Conservation (phyloP, 2,888 invertebrate genomes). For the Dicroscelio sp. region DNA sequence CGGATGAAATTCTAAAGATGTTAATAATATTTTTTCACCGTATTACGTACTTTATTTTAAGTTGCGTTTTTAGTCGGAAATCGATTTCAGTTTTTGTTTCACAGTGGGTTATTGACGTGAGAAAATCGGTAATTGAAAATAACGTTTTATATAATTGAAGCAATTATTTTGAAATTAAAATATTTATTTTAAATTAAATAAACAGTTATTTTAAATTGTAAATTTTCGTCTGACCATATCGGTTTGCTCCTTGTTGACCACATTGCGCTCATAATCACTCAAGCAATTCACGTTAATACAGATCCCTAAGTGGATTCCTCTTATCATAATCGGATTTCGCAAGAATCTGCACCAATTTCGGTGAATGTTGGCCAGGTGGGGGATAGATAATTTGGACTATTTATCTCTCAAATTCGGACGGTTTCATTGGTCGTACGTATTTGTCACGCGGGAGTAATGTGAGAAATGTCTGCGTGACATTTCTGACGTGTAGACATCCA, state of each 20-base stretch:
- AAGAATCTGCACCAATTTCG: not conserved
- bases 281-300: not conserved
- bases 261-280: not conserved
- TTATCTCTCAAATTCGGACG: constrained; percentile 39
- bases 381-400: constrained; percentile 26
- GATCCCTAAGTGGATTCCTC: constrained; percentile 6
- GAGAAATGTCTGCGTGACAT: not conserved
- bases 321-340: constrained; percentile 28
- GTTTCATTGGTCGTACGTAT: constrained; percentile 28
- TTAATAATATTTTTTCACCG: constrained; percentile 39
- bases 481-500: too few relatives aligned
- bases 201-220: too few relatives aligned
- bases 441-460: constrained; percentile 24
- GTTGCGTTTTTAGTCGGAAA: too few relatives aligned
- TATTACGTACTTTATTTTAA: constrained; percentile 4
- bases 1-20: constrained; percentile 42
- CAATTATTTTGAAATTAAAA: too few relatives aligned
- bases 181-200: too few relatives aligned
- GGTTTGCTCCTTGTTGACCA: not conserved
- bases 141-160: too few relatives aligned
- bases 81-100: too few relatives aligned
- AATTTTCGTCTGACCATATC: not conserved
- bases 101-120: not conserved
- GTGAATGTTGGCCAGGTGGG: constrained; percentile 11
- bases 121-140: too few relatives aligned